Base-by-base conservation (phyloP, 2,797 vertebrate genomes). In the Paratrypauchen microcephalus region DNA sequence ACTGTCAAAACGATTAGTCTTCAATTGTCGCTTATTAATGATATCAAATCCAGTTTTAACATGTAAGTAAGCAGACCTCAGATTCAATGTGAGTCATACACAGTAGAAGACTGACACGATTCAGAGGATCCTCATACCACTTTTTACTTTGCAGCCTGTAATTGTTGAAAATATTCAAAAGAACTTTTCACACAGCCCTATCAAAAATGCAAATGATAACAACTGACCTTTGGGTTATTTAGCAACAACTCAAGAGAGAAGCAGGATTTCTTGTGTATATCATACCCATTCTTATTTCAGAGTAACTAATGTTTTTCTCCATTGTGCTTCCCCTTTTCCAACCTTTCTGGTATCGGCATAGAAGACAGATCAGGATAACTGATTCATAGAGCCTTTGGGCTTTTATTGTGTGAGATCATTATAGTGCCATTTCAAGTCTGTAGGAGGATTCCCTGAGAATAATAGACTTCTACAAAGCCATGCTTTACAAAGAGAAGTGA, bases 391-490 rank as follows among this genome's bases (percentile, higher is more conserved):
- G 9, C 60, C 57, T 80, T 58, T 69, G 68, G 60, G 73, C 65
- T 59, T 78, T 76, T 64, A 66, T 83, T 87, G 78, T 82, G 81
- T 79, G 57, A 65, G 21, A 16, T 77, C 73, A 73, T 79, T 75
- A 67, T 67, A 73, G 66, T 41, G 56, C 76, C 64, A 74, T 45
- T 67, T 81, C 86, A 78, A 83, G 84, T 82, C 74, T 81, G 65
- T 59, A 63, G 70, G 64, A 72, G 73, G 66, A 80, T 86, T 83
- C 71, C 32, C 55, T 58, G 28, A 68, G 69, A 76, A 82, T 77
- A 77, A 83, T 56, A 60, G 66, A 19, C 36, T 19, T 28, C 18
- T 30, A 24, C 24, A 84, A 80, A 68, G n/a, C 55, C 65, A 26
- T 68, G 76, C 83, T 82, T 89, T 77, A 13, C 66, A 73, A 70